These are phyloP conservation scores for Theretra japonica DNA, from an alignment of 2,888 invertebrate species.

Conservation along the genomic window DNA sequence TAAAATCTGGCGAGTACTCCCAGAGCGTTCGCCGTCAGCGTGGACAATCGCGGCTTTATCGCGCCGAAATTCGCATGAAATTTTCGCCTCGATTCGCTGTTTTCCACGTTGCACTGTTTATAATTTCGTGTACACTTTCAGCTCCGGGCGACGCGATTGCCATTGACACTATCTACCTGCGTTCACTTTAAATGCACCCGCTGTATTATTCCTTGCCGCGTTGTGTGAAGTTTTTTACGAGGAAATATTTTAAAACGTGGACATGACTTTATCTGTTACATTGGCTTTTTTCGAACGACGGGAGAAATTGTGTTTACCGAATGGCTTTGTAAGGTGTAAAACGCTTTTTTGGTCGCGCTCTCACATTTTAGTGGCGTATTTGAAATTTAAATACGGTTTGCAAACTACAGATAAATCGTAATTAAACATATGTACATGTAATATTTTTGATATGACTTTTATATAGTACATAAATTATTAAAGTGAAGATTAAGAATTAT, in stretches of 20 bases:
- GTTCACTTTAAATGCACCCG: constrained; percentile 62
- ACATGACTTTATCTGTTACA: constrained; percentile 31
- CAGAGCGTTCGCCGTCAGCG: constrained; percentile 46
- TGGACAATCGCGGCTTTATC: constrained; percentile 58
- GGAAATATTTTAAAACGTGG: constrained; percentile 28
- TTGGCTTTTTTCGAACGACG: constrained; percentile 15
- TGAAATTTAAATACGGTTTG: background rate
- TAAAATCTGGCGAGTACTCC: constrained; percentile 49
- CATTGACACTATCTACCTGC: constrained; percentile 69
- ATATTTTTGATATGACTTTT: no score
- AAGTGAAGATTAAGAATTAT: no score
- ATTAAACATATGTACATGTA: no score
- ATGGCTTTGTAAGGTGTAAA: constrained; percentile 6
- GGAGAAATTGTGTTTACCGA: background rate
- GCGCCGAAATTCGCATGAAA: constrained; percentile 52
- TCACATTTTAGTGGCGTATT: background rate
- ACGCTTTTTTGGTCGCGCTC: background rate
- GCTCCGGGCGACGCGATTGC: constrained; percentile 60
- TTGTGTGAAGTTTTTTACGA: constrained; percentile 39
- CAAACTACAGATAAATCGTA: background rate
- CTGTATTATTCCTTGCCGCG: constrained; percentile 57
- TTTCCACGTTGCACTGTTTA: constrained; percentile 50
- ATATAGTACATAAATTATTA: no score
- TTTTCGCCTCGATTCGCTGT: constrained; percentile 55
- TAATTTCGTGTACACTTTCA: constrained; percentile 59